These are phyloP conservation scores for Mallotus villosus DNA, from an alignment of 2,797 vertebrate species.

Conservation along the genomic window DNA sequence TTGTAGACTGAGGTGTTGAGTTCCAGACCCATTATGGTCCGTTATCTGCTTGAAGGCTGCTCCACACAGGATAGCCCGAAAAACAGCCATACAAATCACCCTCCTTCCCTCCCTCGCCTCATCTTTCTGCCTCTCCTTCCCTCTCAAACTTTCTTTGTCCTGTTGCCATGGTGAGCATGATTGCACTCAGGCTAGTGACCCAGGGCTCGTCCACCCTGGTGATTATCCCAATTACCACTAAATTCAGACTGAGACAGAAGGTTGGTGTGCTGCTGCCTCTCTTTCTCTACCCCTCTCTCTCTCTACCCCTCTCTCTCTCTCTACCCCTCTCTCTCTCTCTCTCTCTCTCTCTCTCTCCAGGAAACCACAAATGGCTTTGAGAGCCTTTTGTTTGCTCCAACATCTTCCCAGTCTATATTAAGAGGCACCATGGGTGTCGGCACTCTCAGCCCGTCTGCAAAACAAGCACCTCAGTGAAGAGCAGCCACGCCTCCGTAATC, in stretches of 20 bases:
- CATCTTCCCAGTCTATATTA: neutral
- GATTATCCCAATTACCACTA: constrained; percentile 5
- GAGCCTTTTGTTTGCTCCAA: neutral
- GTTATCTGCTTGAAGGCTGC: neutral
- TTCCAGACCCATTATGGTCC: neutral
- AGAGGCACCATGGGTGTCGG: neutral
- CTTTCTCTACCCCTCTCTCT: neutral
- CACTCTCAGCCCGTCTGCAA: too few relatives aligned
- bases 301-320: too few relatives aligned
- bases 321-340: neutral
- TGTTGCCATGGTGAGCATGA: neutral
- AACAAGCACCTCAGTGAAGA: too few relatives aligned
- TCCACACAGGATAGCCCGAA: neutral
- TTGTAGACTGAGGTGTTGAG: neutral
- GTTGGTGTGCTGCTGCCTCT: constrained; percentile 2
- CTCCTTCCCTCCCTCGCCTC: too few relatives aligned
- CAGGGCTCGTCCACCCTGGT: constrained; percentile 1
- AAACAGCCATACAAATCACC: neutral
- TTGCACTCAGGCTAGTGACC: neutral
- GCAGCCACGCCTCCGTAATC: too few relatives aligned
- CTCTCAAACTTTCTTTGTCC: neutral
- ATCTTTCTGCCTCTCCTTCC: neutral
- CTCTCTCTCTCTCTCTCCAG: neutral
- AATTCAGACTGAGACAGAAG: neutral
- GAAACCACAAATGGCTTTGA: neutral